These are phyloP conservation scores for Xyrauchen texanus DNA, from an alignment of 2,113 vertebrate genomes.

Conservation along the genomic window DNA sequence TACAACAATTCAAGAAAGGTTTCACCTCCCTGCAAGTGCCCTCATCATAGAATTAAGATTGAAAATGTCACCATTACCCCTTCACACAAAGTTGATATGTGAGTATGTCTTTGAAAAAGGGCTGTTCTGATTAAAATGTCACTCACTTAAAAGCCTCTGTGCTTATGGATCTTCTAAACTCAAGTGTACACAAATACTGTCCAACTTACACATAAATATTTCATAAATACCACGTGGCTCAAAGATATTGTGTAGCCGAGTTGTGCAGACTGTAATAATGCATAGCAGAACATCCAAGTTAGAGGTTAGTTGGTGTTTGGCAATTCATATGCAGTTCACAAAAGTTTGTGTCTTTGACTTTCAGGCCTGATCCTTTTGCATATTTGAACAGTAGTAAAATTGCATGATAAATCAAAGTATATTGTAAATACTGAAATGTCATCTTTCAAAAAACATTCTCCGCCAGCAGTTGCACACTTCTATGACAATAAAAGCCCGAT, in stretches of 20 bases:
- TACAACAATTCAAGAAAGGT: slow-evolving; percentile 16
- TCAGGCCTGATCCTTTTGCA: slow-evolving; percentile 14
- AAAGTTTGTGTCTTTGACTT: slow-evolving; percentile 13
- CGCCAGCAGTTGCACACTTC: background rate
- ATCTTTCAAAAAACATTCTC: slow-evolving; percentile 5
- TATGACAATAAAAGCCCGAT: background rate
- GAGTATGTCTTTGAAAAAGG: slow-evolving; percentile 33
- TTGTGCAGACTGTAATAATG: background rate
- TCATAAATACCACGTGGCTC: slow-evolving; percentile 7
- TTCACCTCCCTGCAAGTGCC: slow-evolving; percentile 24
- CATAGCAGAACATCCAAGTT: background rate
- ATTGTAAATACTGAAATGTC: slow-evolving; percentile 29
- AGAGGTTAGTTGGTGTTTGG: background rate
- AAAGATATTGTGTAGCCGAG: slow-evolving; percentile 5
- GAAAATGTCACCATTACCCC: slow-evolving; percentile 54
- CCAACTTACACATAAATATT: slow-evolving; percentile 9
- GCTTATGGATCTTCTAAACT: slow-evolving; percentile 11
- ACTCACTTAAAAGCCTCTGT: slow-evolving; percentile 62
- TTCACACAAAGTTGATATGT: slow-evolving; percentile 47
- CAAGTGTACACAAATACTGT: background rate
- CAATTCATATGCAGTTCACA: slow-evolving; percentile 12
- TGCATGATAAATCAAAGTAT: slow-evolving; percentile 27
- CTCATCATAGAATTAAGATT: slow-evolving; percentile 44
- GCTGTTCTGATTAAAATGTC: slow-evolving; percentile 69
- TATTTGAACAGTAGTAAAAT: slow-evolving; percentile 21